Percentiles rank a stretch among this genome's conserved stretches.
Evolutionary conservation across 2,113 vertebrate genomes (phyloP).

Genomic region (Melanocharis versteri): DNA sequence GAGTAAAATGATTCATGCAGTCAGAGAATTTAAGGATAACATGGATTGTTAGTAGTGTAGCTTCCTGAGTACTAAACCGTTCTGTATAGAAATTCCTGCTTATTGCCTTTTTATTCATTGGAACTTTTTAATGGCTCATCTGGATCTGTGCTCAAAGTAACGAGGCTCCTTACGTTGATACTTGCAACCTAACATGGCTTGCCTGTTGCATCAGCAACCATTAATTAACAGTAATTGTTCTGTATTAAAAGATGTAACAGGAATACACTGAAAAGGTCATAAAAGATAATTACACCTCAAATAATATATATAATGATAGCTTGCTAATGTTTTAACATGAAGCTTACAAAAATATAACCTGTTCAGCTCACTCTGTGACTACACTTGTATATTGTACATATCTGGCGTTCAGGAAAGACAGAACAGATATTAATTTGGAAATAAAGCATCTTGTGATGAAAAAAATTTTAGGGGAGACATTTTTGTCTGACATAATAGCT

Average conservation of each 20-base stretch:
- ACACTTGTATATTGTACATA: neutral
- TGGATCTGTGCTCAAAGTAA: neutral
- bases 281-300: conserved; percentile 4
- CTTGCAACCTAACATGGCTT: neutral
- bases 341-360: neutral
- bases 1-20: neutral
- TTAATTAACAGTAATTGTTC: neutral
- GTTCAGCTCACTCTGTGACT: neutral
- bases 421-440: neutral
- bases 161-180: rapidly evolving
- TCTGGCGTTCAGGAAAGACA: neutral
- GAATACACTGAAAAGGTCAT: neutral
- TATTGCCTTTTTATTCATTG: neutral
- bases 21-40: neutral
- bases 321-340: neutral
- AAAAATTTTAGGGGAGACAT: neutral
- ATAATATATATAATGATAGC: neutral
- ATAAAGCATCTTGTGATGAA: neutral
- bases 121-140: neutral
- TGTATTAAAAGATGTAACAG: neutral
- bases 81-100: neutral
- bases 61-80: neutral
- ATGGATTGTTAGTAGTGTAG: neutral
- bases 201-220: neutral
- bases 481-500: neutral